Percentiles rank a stretch among this genome's conserved stretches.
These are phyloP conservation scores for Dryobates pubescens DNA, from an alignment of 2,797 vertebrate species.

Conservation along the genomic window DNA sequence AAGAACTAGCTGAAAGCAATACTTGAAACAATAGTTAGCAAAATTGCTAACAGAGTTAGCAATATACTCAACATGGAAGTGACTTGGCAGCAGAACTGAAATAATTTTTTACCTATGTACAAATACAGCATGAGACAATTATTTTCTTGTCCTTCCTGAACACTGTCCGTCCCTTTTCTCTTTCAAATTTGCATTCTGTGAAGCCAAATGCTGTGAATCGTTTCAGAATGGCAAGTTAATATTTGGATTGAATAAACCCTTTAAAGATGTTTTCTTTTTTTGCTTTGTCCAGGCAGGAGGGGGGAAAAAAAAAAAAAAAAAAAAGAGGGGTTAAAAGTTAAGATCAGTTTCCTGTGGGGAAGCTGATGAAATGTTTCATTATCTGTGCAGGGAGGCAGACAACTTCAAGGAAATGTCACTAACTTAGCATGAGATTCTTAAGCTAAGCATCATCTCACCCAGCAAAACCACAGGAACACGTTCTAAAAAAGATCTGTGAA, in stretches of 20 bases:
- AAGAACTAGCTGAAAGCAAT: background rate
- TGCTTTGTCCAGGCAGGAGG: conserved; percentile 22
- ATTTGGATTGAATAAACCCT: conserved; percentile 15
- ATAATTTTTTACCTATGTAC: background rate
- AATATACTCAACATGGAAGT: background rate
- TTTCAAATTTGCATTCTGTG: background rate
- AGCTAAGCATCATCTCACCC: conserved; percentile 34
- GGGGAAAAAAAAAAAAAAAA: background rate
- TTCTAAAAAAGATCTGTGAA: conserved; percentile 35
- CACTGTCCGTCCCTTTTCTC: background rate
- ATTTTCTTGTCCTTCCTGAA: background rate
- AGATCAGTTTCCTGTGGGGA: conserved; percentile 64
- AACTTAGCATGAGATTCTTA: conserved; percentile 55
- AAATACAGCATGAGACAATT: background rate
- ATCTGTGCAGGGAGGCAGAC: conserved; percentile 49
- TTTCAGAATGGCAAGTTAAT: conserved; percentile 11
- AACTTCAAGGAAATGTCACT: conserved; percentile 63
- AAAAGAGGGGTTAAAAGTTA: conserved; percentile 41
- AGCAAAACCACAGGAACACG: conserved; percentile 38
- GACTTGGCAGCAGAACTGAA: background rate
- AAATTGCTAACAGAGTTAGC: background rate
- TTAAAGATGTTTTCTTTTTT: conserved; percentile 33
- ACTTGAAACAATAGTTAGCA: too few species aligned
- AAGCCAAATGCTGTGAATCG: conserved; percentile 7
- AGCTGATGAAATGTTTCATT: conserved; percentile 71